Evolutionary conservation across 2,888 invertebrate species (phyloP).

Genomic region (Rhorus exstirpatorius): DNA sequence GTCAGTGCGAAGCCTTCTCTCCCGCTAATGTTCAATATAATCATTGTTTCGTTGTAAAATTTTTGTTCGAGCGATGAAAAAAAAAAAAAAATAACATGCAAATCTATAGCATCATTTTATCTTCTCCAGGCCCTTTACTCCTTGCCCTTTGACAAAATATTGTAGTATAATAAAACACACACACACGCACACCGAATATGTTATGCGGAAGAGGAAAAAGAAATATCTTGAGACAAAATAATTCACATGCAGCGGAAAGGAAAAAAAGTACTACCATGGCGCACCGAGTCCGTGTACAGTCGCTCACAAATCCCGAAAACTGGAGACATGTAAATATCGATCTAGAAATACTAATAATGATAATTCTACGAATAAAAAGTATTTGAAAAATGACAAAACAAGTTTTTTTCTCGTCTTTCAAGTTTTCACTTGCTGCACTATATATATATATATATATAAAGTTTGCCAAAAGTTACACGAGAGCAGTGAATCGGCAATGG

Average conservation of each 20-base stretch:
- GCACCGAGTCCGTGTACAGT: constrained; percentile 68
- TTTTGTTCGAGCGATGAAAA: constrained; percentile 52
- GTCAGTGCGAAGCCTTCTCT: constrained; percentile 76
- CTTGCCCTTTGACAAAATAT: constrained; percentile 30
- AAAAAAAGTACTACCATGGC: constrained; percentile 30
- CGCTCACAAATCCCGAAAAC: constrained; percentile 75
- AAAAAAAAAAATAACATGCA: constrained; percentile 26
- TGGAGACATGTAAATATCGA: constrained; percentile 79
- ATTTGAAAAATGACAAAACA: constrained; percentile 64
- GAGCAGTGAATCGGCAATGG: too few species aligned
- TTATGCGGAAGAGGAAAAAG: constrained; percentile 49
- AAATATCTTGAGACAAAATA: constrained; percentile 54
- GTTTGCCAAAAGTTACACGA: not conserved
- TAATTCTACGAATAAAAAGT: constrained; percentile 81
- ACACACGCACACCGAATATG: constrained; percentile 54
- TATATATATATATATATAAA: too few species aligned
- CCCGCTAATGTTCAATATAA: constrained; percentile 58
- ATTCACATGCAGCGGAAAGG: constrained; percentile 43
- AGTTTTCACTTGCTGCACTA: too few species aligned
- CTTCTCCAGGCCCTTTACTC: constrained; percentile 46
- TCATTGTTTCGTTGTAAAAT: constrained; percentile 56
- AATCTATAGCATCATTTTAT: constrained; percentile 50
- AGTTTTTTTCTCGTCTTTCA: not conserved
- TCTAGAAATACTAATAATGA: constrained; percentile 79
- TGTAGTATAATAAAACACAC: constrained; percentile 45